These are phyloP conservation scores for Setipinna tenuifilis DNA, from an alignment of 2,797 vertebrate genomes.

Conservation along the genomic window DNA sequence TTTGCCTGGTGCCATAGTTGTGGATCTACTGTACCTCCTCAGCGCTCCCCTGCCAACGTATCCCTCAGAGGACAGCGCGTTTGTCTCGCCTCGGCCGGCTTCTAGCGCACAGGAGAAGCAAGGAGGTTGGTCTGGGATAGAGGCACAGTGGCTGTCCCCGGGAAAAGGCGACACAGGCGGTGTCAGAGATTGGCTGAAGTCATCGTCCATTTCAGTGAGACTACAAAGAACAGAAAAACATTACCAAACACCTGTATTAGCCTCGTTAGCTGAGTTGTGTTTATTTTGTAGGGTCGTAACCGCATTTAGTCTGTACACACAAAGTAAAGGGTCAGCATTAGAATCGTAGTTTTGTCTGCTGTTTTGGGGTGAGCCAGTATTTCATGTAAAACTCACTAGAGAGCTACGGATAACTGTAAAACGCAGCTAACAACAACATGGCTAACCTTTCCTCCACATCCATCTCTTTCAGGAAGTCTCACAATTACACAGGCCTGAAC, in stretches of 20 bases:
- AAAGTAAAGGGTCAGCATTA: no score
- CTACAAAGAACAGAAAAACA: background rate
- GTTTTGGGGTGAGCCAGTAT: background rate
- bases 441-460: background rate
- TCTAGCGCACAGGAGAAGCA: constrained; percentile 85
- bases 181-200: constrained; percentile 75
- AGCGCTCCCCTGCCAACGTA: constrained; percentile 84
- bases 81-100: constrained; percentile 71
- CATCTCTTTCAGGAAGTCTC: background rate
- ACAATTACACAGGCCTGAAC: background rate
- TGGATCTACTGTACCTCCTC: constrained; percentile 80
- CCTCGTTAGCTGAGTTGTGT: no score
- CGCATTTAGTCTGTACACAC: no score
- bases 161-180: constrained; percentile 79
- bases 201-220: constrained; percentile 76
- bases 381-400: background rate
- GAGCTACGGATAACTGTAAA: background rate
- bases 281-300: no score
- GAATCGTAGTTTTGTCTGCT: no score
- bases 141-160: constrained; percentile 76
- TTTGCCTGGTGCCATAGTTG: background rate
- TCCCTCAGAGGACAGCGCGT: constrained; percentile 77
- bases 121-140: constrained; percentile 67
- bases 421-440: background rate
- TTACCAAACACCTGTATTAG: background rate